These are phyloP conservation scores for Phyllostomus hastatus DNA, from an alignment of 2,113 vertebrate genomes.

Conservation along the genomic window DNA sequence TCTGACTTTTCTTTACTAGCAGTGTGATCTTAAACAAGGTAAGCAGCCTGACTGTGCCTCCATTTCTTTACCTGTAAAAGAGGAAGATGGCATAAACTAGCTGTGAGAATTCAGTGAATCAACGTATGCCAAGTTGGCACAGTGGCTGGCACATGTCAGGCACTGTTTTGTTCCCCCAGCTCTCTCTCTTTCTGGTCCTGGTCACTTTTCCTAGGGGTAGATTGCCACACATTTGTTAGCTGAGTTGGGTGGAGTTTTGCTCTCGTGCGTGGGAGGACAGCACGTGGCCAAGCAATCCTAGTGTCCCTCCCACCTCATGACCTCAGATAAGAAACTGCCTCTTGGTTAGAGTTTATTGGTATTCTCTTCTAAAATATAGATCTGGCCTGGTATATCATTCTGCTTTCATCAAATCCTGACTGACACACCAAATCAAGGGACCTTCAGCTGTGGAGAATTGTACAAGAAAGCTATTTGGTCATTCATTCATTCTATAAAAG, in stretches of 20 bases:
- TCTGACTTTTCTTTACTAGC: not conserved
- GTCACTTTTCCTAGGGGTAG: not conserved
- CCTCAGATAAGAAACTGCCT: not conserved
- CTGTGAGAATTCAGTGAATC: not conserved
- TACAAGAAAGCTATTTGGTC: not conserved
- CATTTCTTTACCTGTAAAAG: not conserved
- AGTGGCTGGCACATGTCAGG: not conserved
- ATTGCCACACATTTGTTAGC: not conserved
- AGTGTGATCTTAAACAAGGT: not conserved
- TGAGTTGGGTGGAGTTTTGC: not conserved
- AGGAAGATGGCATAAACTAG: not conserved
- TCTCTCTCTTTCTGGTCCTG: not conserved
- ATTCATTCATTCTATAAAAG: not conserved
- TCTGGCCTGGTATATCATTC: not conserved
- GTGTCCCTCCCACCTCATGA: not conserved
- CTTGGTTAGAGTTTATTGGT: not conserved
- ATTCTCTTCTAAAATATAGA: conserved; percentile 21
- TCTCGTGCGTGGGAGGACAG: not conserved
- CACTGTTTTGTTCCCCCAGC: not conserved
- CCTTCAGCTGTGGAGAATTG: not conserved
- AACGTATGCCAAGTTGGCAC: not conserved
- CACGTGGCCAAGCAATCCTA: not conserved
- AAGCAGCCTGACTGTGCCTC: not conserved
- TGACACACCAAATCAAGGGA: not conserved
- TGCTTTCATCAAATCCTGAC: not conserved